Conservation (phyloP, 92 coral and sea anemone genomes). For the Epizoanthus ramosus region DNA sequence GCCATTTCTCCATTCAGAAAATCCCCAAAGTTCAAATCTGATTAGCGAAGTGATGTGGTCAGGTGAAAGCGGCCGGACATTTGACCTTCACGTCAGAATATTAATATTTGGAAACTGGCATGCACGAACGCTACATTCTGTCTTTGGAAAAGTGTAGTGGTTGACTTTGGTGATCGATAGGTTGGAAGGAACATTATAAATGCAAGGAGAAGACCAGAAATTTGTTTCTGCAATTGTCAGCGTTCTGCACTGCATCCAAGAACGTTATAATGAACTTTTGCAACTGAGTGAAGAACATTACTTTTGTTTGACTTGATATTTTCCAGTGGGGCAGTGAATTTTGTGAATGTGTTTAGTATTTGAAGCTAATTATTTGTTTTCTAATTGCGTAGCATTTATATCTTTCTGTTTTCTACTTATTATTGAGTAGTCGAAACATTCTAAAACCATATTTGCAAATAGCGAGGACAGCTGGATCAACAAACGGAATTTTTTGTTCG, state of each 20-base stretch:
- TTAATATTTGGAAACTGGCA: background rate
- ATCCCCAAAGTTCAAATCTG: slow-evolving; percentile 84
- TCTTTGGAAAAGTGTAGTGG: background rate
- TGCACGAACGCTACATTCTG: background rate
- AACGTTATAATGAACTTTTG: background rate
- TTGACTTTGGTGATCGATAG: background rate
- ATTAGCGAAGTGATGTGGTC: slow-evolving; percentile 30
- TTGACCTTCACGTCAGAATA: background rate
- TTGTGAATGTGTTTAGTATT: background rate
- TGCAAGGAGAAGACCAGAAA: background rate
- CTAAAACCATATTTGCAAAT: background rate
- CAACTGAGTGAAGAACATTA: background rate
- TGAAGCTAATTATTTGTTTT: background rate
- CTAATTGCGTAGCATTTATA: background rate
- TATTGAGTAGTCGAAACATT: slow-evolving; percentile 14
- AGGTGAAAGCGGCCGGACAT: background rate
- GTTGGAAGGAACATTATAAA: background rate
- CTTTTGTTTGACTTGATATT: background rate
- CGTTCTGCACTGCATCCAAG: background rate
- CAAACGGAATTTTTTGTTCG: background rate
- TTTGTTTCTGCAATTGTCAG: background rate
- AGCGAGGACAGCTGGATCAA: slow-evolving; percentile 28
- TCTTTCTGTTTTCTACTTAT: background rate
- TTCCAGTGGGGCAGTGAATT: background rate
- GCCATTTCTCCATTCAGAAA: slow-evolving; percentile 86